A percentile compares a stretch with the other conserved stretches of the same genome.
These are phyloP conservation scores for Argynnis bischoffii DNA, from an alignment of 2,888 invertebrate species.

Conservation along the genomic window DNA sequence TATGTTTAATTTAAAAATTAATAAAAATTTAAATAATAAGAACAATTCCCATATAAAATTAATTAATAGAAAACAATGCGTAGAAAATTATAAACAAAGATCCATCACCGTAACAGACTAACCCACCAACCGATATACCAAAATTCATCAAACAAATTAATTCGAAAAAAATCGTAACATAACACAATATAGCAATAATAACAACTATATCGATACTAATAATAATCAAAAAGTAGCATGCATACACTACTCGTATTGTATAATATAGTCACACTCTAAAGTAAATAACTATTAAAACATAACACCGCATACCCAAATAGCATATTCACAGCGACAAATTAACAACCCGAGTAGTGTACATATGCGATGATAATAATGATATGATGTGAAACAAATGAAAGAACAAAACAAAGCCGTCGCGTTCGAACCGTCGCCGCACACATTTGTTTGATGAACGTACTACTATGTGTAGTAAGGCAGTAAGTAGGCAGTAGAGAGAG, in stretches of 20 bases:
- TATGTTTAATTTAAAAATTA: neutral
- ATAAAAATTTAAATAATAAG: conserved; percentile 17
- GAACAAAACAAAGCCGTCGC: too few relatives aligned
- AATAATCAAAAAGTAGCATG: neutral
- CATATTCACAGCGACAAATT: too few relatives aligned
- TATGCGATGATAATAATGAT: conserved; percentile 13
- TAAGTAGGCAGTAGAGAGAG: conserved; percentile 7
- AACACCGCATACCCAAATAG: too few relatives aligned
- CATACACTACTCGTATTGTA: neutral
- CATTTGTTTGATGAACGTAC: conserved; percentile 34
- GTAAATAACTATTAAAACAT: too few relatives aligned
- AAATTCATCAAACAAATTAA: conserved; percentile 70
- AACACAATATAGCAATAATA: neutral
- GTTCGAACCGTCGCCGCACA: neutral
- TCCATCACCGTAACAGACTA: conserved; percentile 66
- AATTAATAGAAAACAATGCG: conserved; percentile 54
- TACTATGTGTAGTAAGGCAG: conserved; percentile 6
- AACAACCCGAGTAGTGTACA: neutral
- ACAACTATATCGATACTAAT: neutral
- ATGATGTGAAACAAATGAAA: too few relatives aligned
- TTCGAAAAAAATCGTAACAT: neutral
- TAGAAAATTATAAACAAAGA: conserved; percentile 67
- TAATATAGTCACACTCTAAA: too few relatives aligned
- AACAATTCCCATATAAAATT: conserved; percentile 34
- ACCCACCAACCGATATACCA: conserved; percentile 62